Base-by-base conservation (phyloP, 2,797 vertebrate genomes). In the Sebastes itinus region DNA sequence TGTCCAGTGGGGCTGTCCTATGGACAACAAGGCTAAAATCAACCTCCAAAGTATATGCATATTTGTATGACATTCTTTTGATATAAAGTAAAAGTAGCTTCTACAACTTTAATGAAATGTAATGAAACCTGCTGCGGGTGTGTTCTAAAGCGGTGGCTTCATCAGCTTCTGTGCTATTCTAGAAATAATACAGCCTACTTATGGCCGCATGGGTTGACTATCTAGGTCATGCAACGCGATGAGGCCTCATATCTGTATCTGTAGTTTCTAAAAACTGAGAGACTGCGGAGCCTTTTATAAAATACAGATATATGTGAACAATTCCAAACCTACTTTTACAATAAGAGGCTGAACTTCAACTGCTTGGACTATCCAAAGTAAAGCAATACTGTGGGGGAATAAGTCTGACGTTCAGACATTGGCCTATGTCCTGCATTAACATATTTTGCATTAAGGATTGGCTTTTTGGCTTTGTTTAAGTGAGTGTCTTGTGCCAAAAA, bases 141-240 rank as follows among this genome's bases (percentile, higher is more conserved):
- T 23, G 12, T 22, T n/a, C 6, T 70, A 30, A 74, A 64, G 14
- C 3, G 3, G 10, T 42, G 38, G 42, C 63, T 69, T 80, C 61
- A 32, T 72, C 80, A 74, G 25, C 72, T 52, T 2, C 69, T 68
- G 58, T 62, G 22, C 75, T 82, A 12, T 87, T 84, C 59, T 72
- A 18, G 32, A 86, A 87, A 75, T 76, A 84, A 82, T 75, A 42
- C 76, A 80, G 32, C 84, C 86, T 78, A 72, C 64, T 91, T 72
- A 66, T 75, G 67, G 35, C 74, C 78, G 38, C 81, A 81, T 49
- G 77, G 78, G 73, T 73, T 81, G 64, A 77, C 74, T 80, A 88
- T 86, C 80, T 84, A 66, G 77, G 87, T 84, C 87, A 85, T 65
- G 59, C 56, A 16, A 35, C 42, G 14, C 12, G 49, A 54, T 54